A percentile compares a stretch with the other conserved stretches of the same genome.
Conservation (phyloP, 2,113 vertebrate genomes). For the Neofelis nebulosa region DNA sequence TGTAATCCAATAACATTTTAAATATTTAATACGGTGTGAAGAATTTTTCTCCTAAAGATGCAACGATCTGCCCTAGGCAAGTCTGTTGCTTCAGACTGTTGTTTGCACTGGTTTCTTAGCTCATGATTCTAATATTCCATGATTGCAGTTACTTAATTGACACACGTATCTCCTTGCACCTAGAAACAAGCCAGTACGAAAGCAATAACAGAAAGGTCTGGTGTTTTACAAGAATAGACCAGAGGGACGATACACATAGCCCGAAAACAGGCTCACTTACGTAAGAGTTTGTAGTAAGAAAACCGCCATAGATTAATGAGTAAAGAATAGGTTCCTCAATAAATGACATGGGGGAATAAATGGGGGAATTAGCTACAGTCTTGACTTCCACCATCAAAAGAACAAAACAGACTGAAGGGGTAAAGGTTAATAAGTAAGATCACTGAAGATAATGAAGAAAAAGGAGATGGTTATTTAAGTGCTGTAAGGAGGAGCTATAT, state of each 20-base stretch:
- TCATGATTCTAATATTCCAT: neutral
- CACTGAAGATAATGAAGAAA: neutral
- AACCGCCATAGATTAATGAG: neutral
- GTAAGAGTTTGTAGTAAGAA: neutral
- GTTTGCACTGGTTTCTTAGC: neutral
- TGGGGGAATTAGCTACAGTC: neutral
- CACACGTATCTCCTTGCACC: neutral
- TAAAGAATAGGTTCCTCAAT: neutral
- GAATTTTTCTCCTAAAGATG: neutral
- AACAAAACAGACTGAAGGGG: neutral
- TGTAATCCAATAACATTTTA: neutral
- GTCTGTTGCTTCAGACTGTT: neutral
- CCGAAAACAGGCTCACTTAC: neutral
- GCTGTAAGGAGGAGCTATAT: neutral
- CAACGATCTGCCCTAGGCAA: neutral
- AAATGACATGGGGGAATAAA: neutral
- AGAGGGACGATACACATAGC: neutral
- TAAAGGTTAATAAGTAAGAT: neutral
- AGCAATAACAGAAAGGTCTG: neutral
- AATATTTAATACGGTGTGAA: neutral
- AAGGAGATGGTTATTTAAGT: neutral
- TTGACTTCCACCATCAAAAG: neutral
- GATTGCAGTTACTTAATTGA: neutral
- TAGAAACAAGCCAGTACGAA: neutral
- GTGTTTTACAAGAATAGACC: neutral